Evolutionary conservation across 2,888 invertebrate species (phyloP).

Genomic region (Acrobasis repandana): DNA sequence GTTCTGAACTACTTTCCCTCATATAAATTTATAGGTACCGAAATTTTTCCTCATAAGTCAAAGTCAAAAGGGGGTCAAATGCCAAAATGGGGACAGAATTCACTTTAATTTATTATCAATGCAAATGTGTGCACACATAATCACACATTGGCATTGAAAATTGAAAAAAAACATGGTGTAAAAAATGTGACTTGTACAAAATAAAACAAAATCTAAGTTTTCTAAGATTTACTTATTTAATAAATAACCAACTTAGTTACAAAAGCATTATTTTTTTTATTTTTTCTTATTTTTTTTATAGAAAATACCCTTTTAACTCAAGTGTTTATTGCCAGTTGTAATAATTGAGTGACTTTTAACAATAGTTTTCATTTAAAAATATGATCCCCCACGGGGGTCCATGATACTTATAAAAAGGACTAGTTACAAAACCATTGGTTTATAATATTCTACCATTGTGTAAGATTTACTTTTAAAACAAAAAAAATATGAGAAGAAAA

Average conservation of each 20-base stretch:
- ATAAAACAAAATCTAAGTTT: slow-evolving; percentile 57
- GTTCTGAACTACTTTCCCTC: too few relatives aligned
- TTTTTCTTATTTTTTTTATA: slow-evolving; percentile 43
- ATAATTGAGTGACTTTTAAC: slow-evolving; percentile 34
- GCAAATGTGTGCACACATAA: too few relatives aligned
- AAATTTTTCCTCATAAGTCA: too few relatives aligned
- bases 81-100: too few relatives aligned
- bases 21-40: too few relatives aligned
- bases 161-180: not conserved
- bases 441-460: slow-evolving; percentile 1
- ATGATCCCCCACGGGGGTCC: slow-evolving; percentile 34
- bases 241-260: slow-evolving; percentile 79
- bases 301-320: slow-evolving; percentile 53
- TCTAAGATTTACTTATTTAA: slow-evolving; percentile 76
- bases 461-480: not conserved
- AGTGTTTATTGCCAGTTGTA: slow-evolving; percentile 45
- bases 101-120: too few relatives aligned
- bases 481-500: not conserved
- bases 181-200: slow-evolving; percentile 28
- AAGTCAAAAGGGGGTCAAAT: too few relatives aligned
- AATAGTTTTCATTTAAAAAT: slow-evolving; percentile 37
- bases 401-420: slow-evolving; percentile 51
- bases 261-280: slow-evolving; percentile 67
- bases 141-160: too few relatives aligned
- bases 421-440: slow-evolving; percentile 40